Conservation (phyloP, 2,113 vertebrate genomes). For the Arvicanthis niloticus region DNA sequence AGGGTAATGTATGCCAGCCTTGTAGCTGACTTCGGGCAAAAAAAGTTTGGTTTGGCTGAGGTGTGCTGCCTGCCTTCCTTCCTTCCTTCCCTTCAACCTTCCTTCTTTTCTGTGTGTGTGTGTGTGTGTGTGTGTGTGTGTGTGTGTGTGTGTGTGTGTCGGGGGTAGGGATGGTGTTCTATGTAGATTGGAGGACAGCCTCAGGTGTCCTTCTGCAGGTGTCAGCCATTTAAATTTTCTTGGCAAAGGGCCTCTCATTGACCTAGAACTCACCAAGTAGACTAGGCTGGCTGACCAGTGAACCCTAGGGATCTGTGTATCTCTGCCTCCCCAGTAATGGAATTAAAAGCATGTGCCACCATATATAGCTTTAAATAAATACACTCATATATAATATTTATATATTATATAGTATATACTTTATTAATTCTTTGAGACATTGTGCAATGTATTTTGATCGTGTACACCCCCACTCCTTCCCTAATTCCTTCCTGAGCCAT, state of each 20-base stretch:
- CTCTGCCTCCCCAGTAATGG: neutral
- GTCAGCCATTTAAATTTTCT: neutral
- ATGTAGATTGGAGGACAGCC: neutral
- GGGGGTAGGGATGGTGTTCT: neutral
- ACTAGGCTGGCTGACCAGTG: neutral
- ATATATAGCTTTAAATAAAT: neutral
- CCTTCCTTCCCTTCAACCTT: neutral
- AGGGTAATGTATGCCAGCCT: neutral
- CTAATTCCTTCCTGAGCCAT: neutral
- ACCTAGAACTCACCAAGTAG: neutral
- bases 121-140: neutral
- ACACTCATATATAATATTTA: neutral
- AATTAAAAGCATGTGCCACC: neutral
- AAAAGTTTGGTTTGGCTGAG: neutral
- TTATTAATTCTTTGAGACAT: neutral
- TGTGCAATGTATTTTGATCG: neutral
- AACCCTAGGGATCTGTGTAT: too few relatives aligned
- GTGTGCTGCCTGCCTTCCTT: neutral
- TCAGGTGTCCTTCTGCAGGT: neutral
- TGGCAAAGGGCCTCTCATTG: neutral
- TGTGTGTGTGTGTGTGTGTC: neutral
- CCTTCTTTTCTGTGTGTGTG: neutral
- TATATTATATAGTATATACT: neutral
- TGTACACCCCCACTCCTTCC: neutral
- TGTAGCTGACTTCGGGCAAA: rapidly evolving